Base-by-base conservation (phyloP, 2,113 vertebrate genomes). In the Todiramphus chloris region DNA sequence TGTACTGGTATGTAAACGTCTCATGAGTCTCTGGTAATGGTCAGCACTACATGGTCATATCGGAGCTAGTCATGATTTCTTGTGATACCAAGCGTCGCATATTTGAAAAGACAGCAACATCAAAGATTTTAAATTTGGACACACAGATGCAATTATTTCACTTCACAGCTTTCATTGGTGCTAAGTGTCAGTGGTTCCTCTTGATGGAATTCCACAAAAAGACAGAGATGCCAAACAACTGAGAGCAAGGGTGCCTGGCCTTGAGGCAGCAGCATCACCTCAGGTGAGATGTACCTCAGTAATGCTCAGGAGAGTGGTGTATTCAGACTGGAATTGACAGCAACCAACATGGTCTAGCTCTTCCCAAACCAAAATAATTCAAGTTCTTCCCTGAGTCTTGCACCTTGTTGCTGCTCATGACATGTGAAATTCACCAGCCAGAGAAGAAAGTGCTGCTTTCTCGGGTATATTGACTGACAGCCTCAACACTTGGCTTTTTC, bases 111-210 rank as follows among this genome's bases (percentile, higher is more conserved):
- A 43, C 4, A 76, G n/a, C 28, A 68, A 25, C 21, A 33, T 37
- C 11, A 31, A 81, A 46, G 18, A 30, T 28, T 44, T 80, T 37
- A 20, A 16, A 55, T 55, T 74, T 74, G n/a, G 4, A 35, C 41
- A 28, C 31, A 30, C 10, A 59, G 25, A 23, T 55, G 41, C 31
- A 53, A 19, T 46, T 77, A 37, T 50, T 86, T 89, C 5, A 37
- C 56, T 87, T 70, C 16, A 56, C 23, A 64, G n/a, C 25, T 84
- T 78, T 59, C 6, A 3, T 4, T 72, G 37, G 43, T 2, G 2
- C 41, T 51, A 50, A 63, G 16, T 6, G 6, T 59, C 56, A 37
- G 15, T 31, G 72, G 68, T 37, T 73, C 41, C 13, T 0, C 0
- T 30, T 46, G 44, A 15, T 44, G 27, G 20, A 58, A 16, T 72